Base-by-base conservation (phyloP, 37 sponge, comb jelly and placozoan genomes). In the Geodia barretti region DNA sequence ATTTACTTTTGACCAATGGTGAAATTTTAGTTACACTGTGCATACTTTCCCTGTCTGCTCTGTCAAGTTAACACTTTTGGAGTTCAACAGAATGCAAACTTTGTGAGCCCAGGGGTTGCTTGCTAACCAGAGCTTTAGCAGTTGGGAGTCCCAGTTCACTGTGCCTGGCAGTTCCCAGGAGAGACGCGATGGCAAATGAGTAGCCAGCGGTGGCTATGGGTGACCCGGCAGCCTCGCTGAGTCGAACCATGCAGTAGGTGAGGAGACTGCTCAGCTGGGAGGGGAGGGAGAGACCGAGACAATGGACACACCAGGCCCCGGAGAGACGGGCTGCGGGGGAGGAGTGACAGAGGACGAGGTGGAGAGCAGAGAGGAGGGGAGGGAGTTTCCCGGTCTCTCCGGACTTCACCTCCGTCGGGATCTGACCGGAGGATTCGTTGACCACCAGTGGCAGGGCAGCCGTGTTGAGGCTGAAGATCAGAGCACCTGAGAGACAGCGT, bases 71-170 rank as follows among this genome's bases (percentile, higher is more conserved):
- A 59, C 35, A 11, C 40, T 64, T 67, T 41, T 64, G 65, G 24
- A 63, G 39, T 64, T 28, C 78, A 64, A 42, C 67, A 39, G 4
- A 31, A 41, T 1, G 40, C 78, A 17, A 64, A 37, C 30, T 64
- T 60, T 20, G 41, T 39, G 42, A 41, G 62, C n/a, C n/a, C n/a
- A n/a, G n/a, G n/a, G n/a, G n/a, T n/a, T 17, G 60, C 24, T 36
- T 28, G 58, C 83, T 41, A 25, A 82, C 90, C 80, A 91, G 85
- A 25, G 90, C 92, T 68, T 91, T 94, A 4, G 87, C 68, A 0
- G 80, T 68, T 0, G 97, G 97, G 37, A 99, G 76, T 4, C 99
- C 99, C 62, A 99, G 93, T 36, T 94, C 89, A 68, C 79, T 93
- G 78, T 74, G 54, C 41, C 84, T 74, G 2, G 86, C 95, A 21